A percentile compares a stretch with the other conserved stretches of the same genome.
Conservation (phyloP, 2,888 invertebrate species). For the Onchidella celtica region DNA sequence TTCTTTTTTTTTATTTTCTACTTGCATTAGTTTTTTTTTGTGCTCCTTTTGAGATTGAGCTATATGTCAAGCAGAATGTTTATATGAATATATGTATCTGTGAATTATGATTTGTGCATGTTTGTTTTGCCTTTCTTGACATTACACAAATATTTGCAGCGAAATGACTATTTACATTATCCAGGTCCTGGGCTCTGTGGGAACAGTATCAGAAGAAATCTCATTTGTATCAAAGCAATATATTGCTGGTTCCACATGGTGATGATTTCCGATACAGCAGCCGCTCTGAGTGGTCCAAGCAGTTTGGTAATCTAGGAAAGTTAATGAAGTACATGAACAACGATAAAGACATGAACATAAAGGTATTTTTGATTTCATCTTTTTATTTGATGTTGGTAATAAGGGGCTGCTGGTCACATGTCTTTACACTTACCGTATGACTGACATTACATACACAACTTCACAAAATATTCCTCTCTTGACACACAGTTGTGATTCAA, state of each 20-base stretch:
- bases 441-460: too few relatives aligned
- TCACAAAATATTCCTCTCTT: background rate
- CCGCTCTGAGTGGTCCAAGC: conserved; percentile 73
- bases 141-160: too few relatives aligned
- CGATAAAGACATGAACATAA: conserved; percentile 70
- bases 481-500: too few relatives aligned
- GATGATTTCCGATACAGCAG: conserved; percentile 79
- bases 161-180: too few relatives aligned
- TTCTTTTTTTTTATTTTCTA: too few relatives aligned
- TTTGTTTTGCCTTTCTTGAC: too few relatives aligned
- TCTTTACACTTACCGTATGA: background rate
- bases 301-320: conserved; percentile 75
- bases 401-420: background rate
- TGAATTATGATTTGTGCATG: too few relatives aligned
- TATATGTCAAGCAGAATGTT: too few relatives aligned
- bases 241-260: conserved; percentile 78
- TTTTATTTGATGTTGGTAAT: background rate
- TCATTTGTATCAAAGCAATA: conserved; percentile 72
- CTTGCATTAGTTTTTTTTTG: too few relatives aligned
- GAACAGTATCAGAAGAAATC: conserved; percentile 79
- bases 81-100: too few relatives aligned
- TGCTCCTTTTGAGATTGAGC: too few relatives aligned
- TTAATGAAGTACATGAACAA: conserved; percentile 78
- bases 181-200: conserved; percentile 63
- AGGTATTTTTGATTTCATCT: conserved; percentile 60